Base-by-base conservation (phyloP, 2,888 invertebrate species). In the Icerya purchasi region DNA sequence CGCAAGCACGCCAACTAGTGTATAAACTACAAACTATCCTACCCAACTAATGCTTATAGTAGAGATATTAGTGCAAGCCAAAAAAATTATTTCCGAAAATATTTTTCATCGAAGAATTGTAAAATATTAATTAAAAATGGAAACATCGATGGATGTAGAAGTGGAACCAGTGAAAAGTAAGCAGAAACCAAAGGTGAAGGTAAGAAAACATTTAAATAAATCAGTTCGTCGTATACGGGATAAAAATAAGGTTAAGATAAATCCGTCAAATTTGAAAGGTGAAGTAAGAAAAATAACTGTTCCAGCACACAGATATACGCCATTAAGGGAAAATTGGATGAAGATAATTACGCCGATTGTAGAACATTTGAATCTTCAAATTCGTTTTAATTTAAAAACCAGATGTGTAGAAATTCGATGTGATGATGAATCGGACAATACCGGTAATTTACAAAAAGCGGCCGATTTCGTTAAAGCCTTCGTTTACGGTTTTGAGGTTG, bases 381-480 rank as follows among this genome's bases (percentile, higher is more conserved):
- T 93, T 58, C 78, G 97, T 61, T 97, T 93, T 70, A 97, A 98
- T 72, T 77, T 92, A 59, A 91, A 86, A 73, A 81, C 86, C 0
- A 77, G 89, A 64, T 86, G 90, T 72, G 90, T 96, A 1, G 93
- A 94, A 75, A 83, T 94, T 56, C 79, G 86, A 67, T 72, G 75
- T 14, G 73, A 75, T 57, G 72, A 77, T 53, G 83, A 85, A 68
- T 87, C 88, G 0, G 78, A 80, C 65, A 82, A 84, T 10, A 53
- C 49, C 3, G 50, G 54, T 20, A 87, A 91, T 71, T 75, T 98
- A 62, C 97, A 98, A 71, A 97, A 94, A 74, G 98, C 87, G 56
- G 92, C 94, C 18, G 98, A 99, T 74, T 99, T 99, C 77, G 89
- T 99, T 0, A 86, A 85, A 72, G 97, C 97, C 1, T 97, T 97